A percentile compares a stretch with the other conserved stretches of the same genome.
Conservation (phyloP, 2,113 vertebrate genomes). For the Zosterops hypoxanthus region DNA sequence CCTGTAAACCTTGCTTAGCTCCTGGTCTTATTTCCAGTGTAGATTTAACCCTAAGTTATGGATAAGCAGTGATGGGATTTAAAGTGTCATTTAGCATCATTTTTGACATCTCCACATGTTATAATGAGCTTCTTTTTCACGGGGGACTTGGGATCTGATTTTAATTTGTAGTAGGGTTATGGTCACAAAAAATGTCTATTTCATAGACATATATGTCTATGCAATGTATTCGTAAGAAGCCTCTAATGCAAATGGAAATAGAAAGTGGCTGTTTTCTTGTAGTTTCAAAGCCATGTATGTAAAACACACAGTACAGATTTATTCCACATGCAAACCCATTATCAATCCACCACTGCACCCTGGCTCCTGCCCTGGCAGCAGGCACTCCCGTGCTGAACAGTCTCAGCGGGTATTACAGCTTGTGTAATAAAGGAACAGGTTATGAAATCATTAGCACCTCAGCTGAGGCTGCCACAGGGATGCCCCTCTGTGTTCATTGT, state of each 20-base stretch:
- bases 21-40: constrained; percentile 60
- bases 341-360: not conserved
- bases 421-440: constrained; percentile 12
- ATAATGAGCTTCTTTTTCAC: constrained; percentile 65
- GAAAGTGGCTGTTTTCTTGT: constrained; percentile 50
- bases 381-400: not conserved
- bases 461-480: constrained; percentile 37
- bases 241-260: constrained; percentile 56
- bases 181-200: constrained; percentile 72
- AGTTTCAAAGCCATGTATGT: not conserved
- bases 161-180: constrained; percentile 75
- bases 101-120: constrained; percentile 68
- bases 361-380: not conserved
- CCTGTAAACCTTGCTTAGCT: constrained; percentile 50
- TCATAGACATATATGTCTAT: not conserved
- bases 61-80: constrained; percentile 62
- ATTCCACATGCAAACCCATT: not conserved
- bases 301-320: not conserved
- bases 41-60: constrained; percentile 40
- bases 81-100: constrained; percentile 62
- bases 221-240: constrained; percentile 33
- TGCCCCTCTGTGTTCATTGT: not conserved
- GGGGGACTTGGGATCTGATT: constrained; percentile 64
- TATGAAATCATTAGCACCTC: constrained; percentile 55
- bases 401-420: constrained; percentile 4